Evolutionary conservation across 2,888 invertebrate species (phyloP).

Genomic region (Gibbula magus): DNA sequence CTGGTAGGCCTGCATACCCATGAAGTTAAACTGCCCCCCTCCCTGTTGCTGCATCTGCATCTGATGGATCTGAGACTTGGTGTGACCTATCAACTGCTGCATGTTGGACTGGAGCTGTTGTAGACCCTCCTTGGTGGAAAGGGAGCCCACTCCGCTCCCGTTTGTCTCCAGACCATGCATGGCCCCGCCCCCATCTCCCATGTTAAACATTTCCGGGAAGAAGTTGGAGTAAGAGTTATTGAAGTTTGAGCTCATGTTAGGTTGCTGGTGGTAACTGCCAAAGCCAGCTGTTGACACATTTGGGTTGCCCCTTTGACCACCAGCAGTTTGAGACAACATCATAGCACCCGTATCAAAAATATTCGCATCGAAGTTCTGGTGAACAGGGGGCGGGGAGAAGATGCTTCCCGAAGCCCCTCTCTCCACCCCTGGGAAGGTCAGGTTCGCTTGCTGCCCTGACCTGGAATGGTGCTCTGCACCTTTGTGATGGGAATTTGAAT

Average conservation of each 20-base stretch:
- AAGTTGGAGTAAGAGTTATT: not conserved
- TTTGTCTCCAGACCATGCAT: slow-evolving; percentile 16
- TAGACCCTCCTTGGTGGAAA: slow-evolving; percentile 28
- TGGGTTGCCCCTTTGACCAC: not conserved
- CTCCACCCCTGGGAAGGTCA: not conserved
- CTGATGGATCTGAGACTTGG: slow-evolving; percentile 27
- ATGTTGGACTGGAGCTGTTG: slow-evolving; percentile 31
- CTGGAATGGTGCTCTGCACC: slow-evolving; percentile 4
- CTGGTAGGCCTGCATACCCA: slow-evolving; percentile 20
- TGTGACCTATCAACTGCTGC: slow-evolving; percentile 35
- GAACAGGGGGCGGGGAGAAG: slow-evolving; percentile 16
- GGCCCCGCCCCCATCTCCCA: not conserved
- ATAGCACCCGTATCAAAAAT: slow-evolving; percentile 22
- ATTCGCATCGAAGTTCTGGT: slow-evolving; percentile 7
- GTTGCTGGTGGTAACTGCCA: slow-evolving; percentile 3
- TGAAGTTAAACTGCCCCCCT: not conserved
- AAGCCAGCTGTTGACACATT: not conserved
- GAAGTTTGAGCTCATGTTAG: slow-evolving; percentile 17
- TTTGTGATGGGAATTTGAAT: slow-evolving; percentile 24
- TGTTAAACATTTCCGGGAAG: slow-evolving; percentile 4
- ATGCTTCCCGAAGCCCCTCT: slow-evolving; percentile 8
- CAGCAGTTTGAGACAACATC: slow-evolving; percentile 20
- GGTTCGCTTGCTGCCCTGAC: slow-evolving; percentile 5
- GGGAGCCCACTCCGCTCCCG: not conserved
- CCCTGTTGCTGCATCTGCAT: slow-evolving; percentile 24